phyloP scores from a whole-genome alignment of 1,140 invertebrate species.

The Nylanderia fulva region DNA sequence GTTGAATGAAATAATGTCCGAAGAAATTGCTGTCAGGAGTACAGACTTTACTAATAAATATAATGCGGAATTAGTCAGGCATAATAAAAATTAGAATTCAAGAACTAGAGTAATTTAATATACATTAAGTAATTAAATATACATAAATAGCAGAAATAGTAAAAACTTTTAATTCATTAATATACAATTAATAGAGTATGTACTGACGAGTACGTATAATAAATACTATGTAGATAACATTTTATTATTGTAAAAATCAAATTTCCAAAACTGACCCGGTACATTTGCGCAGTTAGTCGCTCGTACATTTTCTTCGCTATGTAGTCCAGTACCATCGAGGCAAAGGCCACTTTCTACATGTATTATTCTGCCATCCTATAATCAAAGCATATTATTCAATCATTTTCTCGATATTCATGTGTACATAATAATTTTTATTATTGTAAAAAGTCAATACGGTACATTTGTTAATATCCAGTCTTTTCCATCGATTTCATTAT shows the following conservation, averaged over 20 bases:
- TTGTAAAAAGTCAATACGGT: neutral
- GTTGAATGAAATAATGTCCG: too few relatives aligned
- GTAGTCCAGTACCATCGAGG: conserved; percentile 77
- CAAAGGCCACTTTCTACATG: conserved; percentile 81
- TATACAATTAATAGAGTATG: neutral
- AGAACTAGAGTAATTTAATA: too few relatives aligned
- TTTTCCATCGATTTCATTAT: conserved; percentile 6
- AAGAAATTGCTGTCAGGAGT: too few relatives aligned
- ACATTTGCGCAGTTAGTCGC: conserved; percentile 7
- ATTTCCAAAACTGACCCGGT: conserved; percentile 47
- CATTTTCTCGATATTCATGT: neutral
- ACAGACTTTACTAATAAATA: too few relatives aligned
- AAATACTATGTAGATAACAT: neutral
- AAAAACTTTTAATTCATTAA: conserved; percentile 5
- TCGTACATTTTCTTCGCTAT: conserved; percentile 68
- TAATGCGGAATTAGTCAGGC: too few relatives aligned
- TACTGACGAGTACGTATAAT: neutral
- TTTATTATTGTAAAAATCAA: conserved; percentile 31
- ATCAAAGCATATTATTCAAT: conserved; percentile 44
- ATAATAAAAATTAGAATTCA: too few relatives aligned
- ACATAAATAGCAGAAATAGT: neutral
- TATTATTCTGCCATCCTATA: conserved; percentile 80
- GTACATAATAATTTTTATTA: neutral
- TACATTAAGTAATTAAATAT: too few relatives aligned
- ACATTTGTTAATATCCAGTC: conserved; percentile 41